These are phyloP conservation scores for Lordiphosa stackelbergi DNA, from an alignment of 1,140 invertebrate species.

Conservation along the genomic window DNA sequence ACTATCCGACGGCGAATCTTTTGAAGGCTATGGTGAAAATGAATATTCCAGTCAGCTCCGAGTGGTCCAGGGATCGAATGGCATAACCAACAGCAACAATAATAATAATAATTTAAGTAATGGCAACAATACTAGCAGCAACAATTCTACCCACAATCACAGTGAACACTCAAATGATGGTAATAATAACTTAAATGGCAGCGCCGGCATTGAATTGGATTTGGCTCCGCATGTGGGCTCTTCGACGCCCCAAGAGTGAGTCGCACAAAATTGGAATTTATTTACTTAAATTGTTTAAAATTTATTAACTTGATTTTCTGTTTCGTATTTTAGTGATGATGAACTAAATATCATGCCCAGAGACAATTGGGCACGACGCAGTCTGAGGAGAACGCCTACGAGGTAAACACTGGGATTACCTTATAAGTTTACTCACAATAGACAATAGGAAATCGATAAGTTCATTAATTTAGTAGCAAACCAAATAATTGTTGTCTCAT, in stretches of 20 bases:
- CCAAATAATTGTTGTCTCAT: not conserved
- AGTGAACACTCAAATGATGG: conserved; percentile 59
- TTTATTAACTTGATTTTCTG: conserved; percentile 46
- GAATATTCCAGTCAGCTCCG: conserved; percentile 49
- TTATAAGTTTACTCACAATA: conserved; percentile 5
- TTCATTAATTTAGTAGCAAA: conserved; percentile 4
- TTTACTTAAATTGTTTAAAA: not conserved
- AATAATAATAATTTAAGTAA: conserved; percentile 32
- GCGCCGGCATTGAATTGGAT: conserved; percentile 69
- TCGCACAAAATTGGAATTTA: conserved; percentile 7
- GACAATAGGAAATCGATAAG: conserved; percentile 11
- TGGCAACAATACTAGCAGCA: conserved; percentile 24
- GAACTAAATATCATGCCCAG: conserved; percentile 80
- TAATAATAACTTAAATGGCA: conserved; percentile 66
- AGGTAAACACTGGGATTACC: conserved; percentile 79
- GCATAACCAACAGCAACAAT: conserved; percentile 17
- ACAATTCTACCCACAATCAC: conserved; percentile 41
- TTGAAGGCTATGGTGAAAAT: conserved; percentile 82
- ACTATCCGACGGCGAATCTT: conserved; percentile 82
- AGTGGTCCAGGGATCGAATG: conserved; percentile 25
- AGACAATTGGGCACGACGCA: conserved; percentile 87
- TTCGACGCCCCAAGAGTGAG: conserved; percentile 65
- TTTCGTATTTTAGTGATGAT: conserved; percentile 59
- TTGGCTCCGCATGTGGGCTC: conserved; percentile 67
- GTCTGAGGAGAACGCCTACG: conserved; percentile 84